Percentiles rank a stretch among this genome's conserved stretches.
phyloP scores from a whole-genome alignment of 2,113 vertebrate genomes.

The Nestor notabilis region DNA sequence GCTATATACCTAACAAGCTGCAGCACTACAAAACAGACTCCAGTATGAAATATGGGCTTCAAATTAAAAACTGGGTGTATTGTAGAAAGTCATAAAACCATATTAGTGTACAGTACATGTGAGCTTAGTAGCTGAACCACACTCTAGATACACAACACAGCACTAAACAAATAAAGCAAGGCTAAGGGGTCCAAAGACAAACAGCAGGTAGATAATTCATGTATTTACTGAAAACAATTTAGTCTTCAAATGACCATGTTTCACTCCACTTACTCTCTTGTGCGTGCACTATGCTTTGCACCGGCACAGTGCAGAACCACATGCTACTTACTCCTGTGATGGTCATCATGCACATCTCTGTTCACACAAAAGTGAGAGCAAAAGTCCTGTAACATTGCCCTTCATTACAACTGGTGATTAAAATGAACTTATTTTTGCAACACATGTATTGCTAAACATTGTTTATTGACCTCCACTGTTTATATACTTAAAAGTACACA shows the following conservation, averaged over 20 bases:
- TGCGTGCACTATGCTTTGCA: background rate
- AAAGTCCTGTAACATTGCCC: background rate
- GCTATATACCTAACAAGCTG: background rate
- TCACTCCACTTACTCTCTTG: background rate
- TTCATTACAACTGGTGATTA: background rate
- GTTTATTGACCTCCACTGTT: background rate
- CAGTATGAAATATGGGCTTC: background rate
- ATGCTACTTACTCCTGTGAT: background rate
- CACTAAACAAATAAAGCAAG: background rate
- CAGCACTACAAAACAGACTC: background rate
- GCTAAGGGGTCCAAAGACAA: background rate
- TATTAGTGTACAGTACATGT: background rate
- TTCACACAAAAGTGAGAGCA: background rate
- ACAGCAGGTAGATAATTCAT: background rate
- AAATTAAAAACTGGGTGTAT: background rate
- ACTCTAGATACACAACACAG: background rate
- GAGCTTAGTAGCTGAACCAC: background rate
- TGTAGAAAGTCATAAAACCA: background rate
- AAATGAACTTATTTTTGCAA: background rate
- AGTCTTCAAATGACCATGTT: background rate
- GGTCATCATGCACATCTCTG: rapidly evolving
- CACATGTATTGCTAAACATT: background rate
- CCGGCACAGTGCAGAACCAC: background rate
- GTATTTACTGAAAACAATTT: background rate
- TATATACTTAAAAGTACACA: background rate